Evolutionary conservation across 2,113 vertebrate species (phyloP).

Genomic region (Alethe castanea): DNA sequence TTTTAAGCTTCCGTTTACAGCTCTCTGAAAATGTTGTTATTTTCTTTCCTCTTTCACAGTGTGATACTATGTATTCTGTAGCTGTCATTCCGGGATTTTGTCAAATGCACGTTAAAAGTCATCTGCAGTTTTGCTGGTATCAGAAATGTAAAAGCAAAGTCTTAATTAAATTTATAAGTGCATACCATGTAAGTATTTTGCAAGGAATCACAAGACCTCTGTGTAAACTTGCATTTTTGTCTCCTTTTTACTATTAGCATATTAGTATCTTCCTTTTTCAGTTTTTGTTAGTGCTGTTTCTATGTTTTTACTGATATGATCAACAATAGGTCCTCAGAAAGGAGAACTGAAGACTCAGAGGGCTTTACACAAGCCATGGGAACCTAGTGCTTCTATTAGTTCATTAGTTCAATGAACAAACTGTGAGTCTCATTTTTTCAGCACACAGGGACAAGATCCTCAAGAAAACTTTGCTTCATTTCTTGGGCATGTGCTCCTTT

Average conservation of each 20-base stretch:
- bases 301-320: background rate
- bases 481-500: background rate
- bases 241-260: background rate
- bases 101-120: background rate
- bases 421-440: background rate
- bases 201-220: background rate
- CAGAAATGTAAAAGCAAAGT: background rate
- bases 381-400: background rate
- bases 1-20: background rate
- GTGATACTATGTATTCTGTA: background rate
- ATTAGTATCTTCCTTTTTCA: background rate
- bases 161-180: background rate
- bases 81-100: background rate
- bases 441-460: background rate
- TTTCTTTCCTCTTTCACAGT: background rate
- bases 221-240: background rate
- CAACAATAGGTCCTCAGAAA: background rate
- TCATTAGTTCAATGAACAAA: background rate
- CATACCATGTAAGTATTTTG: accelerated
- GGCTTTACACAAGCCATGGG: background rate
- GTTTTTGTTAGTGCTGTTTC: background rate
- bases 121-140: background rate
- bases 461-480: background rate
- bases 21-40: background rate
- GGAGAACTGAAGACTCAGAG: background rate